Evolutionary conservation across 2,888 invertebrate genomes (phyloP), one percentile per base, ranked within the genome.

Genomic region (Trissolcus brochymenae): DNA sequence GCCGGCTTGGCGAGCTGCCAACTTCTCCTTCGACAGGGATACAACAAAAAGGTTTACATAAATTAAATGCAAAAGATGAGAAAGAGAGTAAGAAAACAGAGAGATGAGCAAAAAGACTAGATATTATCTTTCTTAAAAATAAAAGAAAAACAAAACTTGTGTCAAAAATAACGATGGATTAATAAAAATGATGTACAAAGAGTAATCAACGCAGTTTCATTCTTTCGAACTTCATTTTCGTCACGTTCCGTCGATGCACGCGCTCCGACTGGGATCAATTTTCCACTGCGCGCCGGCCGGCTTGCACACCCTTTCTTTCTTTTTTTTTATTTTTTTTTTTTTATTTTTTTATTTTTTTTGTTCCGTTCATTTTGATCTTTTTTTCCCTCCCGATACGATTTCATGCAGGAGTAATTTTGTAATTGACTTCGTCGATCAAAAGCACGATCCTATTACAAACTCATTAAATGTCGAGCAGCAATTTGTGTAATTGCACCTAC

Each of bases 101-200:
- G 80, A 83, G 82, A 83, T 82, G 76, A 83, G 80, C 78, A 81
- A 84, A 87, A 84, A 88, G 84, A 83, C 84, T 88, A 88, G 86
- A 88, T 86, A 88, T 87, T 88, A 88, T 88, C 87, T 88, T 89
- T 88, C 88, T 85, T 88, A 88, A 88, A 87, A 85, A 35, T 35
- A 11, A 35, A 35, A 35, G 9, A 35, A 35, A 35, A 35, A 35
- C 35, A 35, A 87, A 88, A 88, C 87, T 86, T 86, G 87, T 88
- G 88, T 88, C 87, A 88, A 89, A 35, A 88, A 84, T 87, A 87
- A 84, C 82, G 84, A 85, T 87, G 85, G 82, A 84, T 86, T 88
- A 88, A 89, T 87, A 87, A 87, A 35, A 87, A 85, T 81, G 83
- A 85, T 87, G 87, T 88, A 88, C 86, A 87, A 88, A 88, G 87